A percentile compares a stretch with the other conserved stretches of the same genome.
Conservation (phyloP, 2,797 vertebrate species). For the Acipenser ruthenus region DNA sequence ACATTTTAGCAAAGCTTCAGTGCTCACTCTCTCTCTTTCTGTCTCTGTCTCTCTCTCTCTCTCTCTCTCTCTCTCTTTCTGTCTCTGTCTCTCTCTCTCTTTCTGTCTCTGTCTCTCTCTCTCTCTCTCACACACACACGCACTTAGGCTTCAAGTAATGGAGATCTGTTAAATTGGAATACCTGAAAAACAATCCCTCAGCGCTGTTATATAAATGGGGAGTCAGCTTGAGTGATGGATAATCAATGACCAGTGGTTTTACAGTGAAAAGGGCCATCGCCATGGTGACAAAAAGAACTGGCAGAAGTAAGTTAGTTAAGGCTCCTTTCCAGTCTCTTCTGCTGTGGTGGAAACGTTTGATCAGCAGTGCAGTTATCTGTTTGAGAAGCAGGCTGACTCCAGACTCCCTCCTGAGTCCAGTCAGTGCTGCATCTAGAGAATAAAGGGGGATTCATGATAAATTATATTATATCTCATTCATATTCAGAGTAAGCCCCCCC, state of each 20-base stretch:
- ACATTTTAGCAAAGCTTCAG: too few species aligned
- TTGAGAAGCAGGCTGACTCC: constrained; percentile 18
- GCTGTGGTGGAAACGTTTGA: constrained; percentile 32
- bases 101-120: too few species aligned
- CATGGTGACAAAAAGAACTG: constrained; percentile 49
- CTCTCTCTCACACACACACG: neutral
- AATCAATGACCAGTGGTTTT: constrained; percentile 36
- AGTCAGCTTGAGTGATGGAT: constrained; percentile 46
- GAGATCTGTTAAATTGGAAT: neutral
- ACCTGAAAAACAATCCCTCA: constrained; percentile 52
- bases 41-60: too few species aligned
- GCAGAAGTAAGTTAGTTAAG: constrained; percentile 33
- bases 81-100: too few species aligned
- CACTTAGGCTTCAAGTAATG: neutral
- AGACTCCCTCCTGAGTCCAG: fast-evolving
- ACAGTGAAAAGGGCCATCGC: constrained; percentile 56
- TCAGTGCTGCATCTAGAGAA: constrained; percentile 9
- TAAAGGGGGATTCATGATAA: neutral
- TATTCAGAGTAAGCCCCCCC: neutral
- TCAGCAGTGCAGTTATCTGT: constrained; percentile 38
- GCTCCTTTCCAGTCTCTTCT: constrained; percentile 40
- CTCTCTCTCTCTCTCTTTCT: too few species aligned
- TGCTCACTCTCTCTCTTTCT: too few species aligned
- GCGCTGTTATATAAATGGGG: constrained; percentile 34
- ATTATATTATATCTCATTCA: neutral